phyloP scores from a whole-genome alignment of 2,797 vertebrate genomes.

The Enteromius afrohamiltoni region DNA sequence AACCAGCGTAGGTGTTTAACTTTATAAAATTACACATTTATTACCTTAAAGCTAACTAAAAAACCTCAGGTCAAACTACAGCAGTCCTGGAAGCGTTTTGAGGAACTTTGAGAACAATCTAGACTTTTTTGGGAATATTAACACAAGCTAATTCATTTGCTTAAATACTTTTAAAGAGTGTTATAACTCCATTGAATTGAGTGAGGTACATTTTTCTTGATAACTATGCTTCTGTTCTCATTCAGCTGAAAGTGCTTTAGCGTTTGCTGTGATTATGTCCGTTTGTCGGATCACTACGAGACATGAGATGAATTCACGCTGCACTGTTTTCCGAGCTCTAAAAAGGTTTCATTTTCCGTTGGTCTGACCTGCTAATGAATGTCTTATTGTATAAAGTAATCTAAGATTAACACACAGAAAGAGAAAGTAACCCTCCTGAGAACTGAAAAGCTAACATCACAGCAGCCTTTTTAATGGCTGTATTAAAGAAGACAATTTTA shows the following conservation, averaged over 20 bases:
- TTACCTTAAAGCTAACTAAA: neutral
- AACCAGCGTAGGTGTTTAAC: slow-evolving; percentile 3
- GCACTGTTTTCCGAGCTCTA: slow-evolving; percentile 27
- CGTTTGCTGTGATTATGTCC: neutral
- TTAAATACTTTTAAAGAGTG: neutral
- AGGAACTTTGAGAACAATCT: neutral
- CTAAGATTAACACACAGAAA: slow-evolving; percentile 34
- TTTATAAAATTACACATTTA: neutral
- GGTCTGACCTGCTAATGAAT: slow-evolving; percentile 39
- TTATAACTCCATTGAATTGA: neutral
- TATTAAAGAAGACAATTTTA: slow-evolving; percentile 5
- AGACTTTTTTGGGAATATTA: neutral
- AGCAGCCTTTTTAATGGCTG: slow-evolving; percentile 19
- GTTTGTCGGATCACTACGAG: neutral
- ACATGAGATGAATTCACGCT: neutral
- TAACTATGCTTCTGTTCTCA: slow-evolving; percentile 20
- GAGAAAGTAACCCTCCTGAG: slow-evolving; percentile 36
- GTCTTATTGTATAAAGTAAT: slow-evolving; percentile 49
- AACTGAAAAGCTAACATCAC: slow-evolving; percentile 37
- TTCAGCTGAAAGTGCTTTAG: neutral
- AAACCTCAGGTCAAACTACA: neutral
- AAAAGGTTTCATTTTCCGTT: slow-evolving; percentile 30
- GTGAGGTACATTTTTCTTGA: neutral
- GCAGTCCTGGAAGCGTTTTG: neutral
- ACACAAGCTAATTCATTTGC: neutral